Percentiles rank a stretch among this genome's conserved stretches.
Evolutionary conservation across 2,797 vertebrate species (phyloP).

Genomic region (Buphagus erythrorhynchus): DNA sequence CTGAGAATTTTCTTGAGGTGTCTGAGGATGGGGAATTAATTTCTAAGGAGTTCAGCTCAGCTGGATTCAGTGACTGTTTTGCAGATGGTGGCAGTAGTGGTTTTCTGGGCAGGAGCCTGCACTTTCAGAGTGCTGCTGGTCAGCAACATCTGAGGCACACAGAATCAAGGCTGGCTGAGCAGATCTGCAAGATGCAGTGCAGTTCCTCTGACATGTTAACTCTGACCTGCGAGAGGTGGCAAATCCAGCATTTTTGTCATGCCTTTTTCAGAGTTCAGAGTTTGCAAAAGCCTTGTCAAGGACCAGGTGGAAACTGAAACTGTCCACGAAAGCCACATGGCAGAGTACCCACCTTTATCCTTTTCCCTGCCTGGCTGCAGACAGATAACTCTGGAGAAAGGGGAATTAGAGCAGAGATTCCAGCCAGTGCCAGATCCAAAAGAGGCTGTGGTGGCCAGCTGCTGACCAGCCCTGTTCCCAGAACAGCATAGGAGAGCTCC

Average conservation of each 20-base stretch:
- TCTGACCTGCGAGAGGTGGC: neutral
- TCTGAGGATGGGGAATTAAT: neutral
- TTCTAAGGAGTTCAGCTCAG: neutral
- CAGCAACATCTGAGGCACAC: neutral
- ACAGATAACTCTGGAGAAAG: neutral
- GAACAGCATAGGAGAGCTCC: neutral
- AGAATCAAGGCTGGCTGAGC: neutral
- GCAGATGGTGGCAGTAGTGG: neutral
- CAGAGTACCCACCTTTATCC: neutral
- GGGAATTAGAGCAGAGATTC: neutral
- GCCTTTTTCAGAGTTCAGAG: neutral
- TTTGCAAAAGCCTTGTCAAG: neutral
- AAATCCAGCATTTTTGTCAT: neutral
- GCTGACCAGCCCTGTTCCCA: neutral
- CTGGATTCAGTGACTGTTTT: neutral
- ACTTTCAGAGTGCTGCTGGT: neutral
- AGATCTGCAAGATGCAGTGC: neutral
- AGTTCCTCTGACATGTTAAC: neutral
- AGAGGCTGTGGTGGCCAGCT: neutral
- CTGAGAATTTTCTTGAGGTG: neutral
- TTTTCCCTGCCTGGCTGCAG: neutral
- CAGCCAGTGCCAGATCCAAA: neutral
- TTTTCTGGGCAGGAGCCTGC: neutral
- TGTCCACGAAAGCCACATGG: accelerated
- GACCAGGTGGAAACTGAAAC: neutral